Evolutionary conservation across 92 coral and sea anemone species (phyloP), one percentile per base, ranked within the genome.

Genomic region (Epizoanthus fatuus): DNA sequence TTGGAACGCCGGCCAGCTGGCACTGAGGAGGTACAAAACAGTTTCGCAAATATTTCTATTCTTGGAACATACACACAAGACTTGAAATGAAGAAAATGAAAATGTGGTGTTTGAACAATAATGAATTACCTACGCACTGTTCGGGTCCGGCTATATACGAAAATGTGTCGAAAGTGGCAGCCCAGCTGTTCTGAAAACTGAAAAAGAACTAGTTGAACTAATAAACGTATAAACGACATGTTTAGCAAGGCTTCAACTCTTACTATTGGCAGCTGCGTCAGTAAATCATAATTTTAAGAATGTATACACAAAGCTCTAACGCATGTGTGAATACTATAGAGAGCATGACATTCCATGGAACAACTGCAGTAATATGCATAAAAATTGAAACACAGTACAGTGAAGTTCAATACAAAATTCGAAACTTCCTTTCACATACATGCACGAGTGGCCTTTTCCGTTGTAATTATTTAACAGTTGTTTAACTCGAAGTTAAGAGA

Each of bases 391-490:
- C 35, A 64, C 16, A 3, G 6, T 25, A 64, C 16, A 3, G 6
- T 25, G 17, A 38, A 66, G 44, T 32, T 7, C 17, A 66, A 66
- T 66, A 66, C 72, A 66, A 66, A 66, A 37, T 37, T 66, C 49
- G 4, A 37, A 66, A 66, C 10, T 66, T 37, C n/a, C 49, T 66
- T 19, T 58, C 25, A 16, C 32, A 32, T 42, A 32, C 71, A 66
- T n/a, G n/a, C 29, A 37, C 10, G 40, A 66, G 76, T 45, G 17
- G 44, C 38, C 13, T 10, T 45, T 12, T 11, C 25, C 75, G 29
- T 69, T 52, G 49, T 72, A 72, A 72, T 49, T 72, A 8, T 72
- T 51, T 19, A 63, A 76, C 9, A 29, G 3, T 42, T 76, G 63
- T 39, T 56, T 53, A 40, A 17, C 49, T 32, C 35, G 44, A 74